These are phyloP conservation scores for Troides oblongomaculatus DNA, from an alignment of 2,888 invertebrate genomes.

Conservation along the genomic window DNA sequence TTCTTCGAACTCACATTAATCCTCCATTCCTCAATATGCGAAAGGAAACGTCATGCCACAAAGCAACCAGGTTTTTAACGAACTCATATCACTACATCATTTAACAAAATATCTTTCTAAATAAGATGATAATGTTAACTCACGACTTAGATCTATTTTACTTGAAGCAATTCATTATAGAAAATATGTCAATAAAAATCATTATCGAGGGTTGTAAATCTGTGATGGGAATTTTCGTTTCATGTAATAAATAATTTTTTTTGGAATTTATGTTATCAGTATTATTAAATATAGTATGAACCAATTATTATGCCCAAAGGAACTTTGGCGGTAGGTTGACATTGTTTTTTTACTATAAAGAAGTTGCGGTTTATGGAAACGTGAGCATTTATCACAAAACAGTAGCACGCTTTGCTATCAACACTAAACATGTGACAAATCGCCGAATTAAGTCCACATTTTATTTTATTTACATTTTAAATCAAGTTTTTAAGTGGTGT, in stretches of 20 bases:
- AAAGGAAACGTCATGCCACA: slow-evolving; percentile 68
- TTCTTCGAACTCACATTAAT: slow-evolving; percentile 79
- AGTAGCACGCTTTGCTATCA: slow-evolving; percentile 53
- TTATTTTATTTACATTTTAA: background rate
- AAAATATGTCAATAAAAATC: background rate
- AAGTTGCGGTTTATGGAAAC: slow-evolving; percentile 58
- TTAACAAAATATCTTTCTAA: slow-evolving; percentile 30
- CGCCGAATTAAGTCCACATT: slow-evolving; percentile 33
- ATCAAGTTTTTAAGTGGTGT: no score
- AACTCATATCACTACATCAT: slow-evolving; percentile 34
- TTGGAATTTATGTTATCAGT: no score
- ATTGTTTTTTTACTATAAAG: slow-evolving; percentile 37
- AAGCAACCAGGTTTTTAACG: slow-evolving; percentile 57
- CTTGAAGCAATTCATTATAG: background rate
- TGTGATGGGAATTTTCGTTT: background rate
- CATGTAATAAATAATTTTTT: no score
- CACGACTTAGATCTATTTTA: background rate
- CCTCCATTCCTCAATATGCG: slow-evolving; percentile 72
- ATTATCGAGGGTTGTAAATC: background rate
- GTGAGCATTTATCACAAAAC: slow-evolving; percentile 65
- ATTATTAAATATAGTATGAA: no score
- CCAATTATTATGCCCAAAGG: slow-evolving; percentile 4
- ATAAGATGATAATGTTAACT: background rate
- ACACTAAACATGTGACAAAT: slow-evolving; percentile 48
- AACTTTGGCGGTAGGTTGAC: background rate